phyloP scores from a whole-genome alignment of 2,888 invertebrate genomes.

The Mystacides longicornis region DNA sequence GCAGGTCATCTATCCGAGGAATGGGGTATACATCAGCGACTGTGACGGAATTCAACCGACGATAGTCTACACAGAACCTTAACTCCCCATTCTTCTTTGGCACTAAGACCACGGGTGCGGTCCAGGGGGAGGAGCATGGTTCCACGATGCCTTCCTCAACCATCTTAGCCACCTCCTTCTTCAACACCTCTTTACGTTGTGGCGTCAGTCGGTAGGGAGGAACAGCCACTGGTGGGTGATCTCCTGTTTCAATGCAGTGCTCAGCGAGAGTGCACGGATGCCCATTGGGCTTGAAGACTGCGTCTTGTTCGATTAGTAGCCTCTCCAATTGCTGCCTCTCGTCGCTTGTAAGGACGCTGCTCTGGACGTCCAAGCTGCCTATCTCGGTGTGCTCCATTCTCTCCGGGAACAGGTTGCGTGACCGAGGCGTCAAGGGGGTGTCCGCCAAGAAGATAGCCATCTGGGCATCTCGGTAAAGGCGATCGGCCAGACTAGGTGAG shows the following conservation, averaged over 20 bases:
- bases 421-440: neutral
- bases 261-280: neutral
- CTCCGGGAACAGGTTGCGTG: neutral
- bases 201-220: no score
- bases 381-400: neutral
- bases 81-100: no score
- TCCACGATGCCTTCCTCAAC: neutral
- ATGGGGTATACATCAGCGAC: no score
- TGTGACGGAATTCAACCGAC: no score
- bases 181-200: neutral
- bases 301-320: neutral
- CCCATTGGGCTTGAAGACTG: neutral
- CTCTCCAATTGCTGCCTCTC: neutral
- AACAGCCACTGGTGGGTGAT: neutral
- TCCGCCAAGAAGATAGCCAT: neutral
- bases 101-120: neutral
- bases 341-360: neutral
- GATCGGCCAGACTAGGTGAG: no score
- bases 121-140: no score
- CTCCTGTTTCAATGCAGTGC: neutral
- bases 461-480: neutral
- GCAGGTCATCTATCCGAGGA: no score
- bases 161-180: neutral
- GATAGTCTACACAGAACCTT: no score
- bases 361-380: neutral